Conservation (phyloP, 2,797 vertebrate genomes). For the Margarornis squamiger region DNA sequence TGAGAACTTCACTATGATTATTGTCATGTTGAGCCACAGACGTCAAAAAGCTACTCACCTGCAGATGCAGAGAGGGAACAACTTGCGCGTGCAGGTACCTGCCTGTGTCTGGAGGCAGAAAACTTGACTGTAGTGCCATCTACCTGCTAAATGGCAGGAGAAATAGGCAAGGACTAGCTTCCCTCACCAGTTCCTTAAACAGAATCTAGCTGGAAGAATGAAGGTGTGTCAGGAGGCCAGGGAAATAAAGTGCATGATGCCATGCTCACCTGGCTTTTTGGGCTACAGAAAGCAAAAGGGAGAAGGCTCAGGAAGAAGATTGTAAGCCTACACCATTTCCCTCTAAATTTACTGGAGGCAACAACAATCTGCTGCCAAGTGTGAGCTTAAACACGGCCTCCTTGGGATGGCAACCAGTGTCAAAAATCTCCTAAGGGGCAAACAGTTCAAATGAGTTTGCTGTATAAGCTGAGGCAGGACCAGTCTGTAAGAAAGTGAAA, state of each 20-base stretch:
- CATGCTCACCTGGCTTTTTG: not conserved
- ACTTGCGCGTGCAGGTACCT: not conserved
- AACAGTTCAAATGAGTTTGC: not conserved
- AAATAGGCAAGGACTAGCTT: not conserved
- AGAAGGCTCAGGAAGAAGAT: not conserved
- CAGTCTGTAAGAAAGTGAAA: not conserved
- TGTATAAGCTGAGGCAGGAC: not conserved
- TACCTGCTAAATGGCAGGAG: not conserved
- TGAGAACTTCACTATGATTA: not conserved
- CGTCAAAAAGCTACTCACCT: not conserved
- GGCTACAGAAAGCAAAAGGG: not conserved
- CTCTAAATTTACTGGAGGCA: not conserved
- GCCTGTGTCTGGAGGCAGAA: not conserved
- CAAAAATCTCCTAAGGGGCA: not conserved
- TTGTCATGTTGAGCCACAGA: not conserved
- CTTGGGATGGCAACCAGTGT: not conserved
- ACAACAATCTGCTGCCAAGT: not conserved
- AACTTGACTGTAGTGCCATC: not conserved
- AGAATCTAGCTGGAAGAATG: not conserved
- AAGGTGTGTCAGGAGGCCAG: not conserved
- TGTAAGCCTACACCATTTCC: not conserved
- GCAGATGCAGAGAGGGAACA: not conserved
- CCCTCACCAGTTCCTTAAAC: not conserved
- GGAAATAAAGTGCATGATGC: not conserved
- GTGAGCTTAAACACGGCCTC: not conserved